phyloP scores from a whole-genome alignment of 2,888 invertebrate genomes.

The Caenorhabditis angaria region DNA sequence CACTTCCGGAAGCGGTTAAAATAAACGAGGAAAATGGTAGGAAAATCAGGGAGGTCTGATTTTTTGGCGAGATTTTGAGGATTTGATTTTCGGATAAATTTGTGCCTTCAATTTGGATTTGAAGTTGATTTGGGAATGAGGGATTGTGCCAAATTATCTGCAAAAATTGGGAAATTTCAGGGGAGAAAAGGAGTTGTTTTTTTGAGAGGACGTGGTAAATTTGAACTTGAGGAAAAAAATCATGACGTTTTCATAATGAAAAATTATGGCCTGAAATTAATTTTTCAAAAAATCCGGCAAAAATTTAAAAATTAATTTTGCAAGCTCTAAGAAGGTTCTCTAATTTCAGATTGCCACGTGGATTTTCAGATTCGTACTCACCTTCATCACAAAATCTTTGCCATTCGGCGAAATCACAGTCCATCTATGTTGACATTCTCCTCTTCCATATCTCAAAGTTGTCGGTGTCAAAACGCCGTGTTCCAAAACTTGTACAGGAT shows the following conservation, averaged over 20 bases:
- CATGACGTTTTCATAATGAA: no score
- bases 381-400: slow-evolving; percentile 20
- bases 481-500: slow-evolving; percentile 12
- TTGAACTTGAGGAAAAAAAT: no score
- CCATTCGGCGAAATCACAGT: slow-evolving; percentile 23
- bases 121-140: slow-evolving; percentile 9
- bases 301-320: no score
- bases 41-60: slow-evolving; percentile 13
- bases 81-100: slow-evolving; percentile 13
- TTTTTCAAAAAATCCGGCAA: no score
- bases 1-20: slow-evolving; percentile 19
- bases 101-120: slow-evolving; percentile 23
- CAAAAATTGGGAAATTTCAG: background rate
- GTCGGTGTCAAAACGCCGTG: slow-evolving; percentile 24
- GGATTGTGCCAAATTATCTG: slow-evolving; percentile 32
- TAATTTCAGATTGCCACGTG: background rate
- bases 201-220: no score
- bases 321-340: background rate
- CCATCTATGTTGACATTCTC: slow-evolving; percentile 35
- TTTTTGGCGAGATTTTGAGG: slow-evolving; percentile 16
- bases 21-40: slow-evolving; percentile 24
- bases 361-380: slow-evolving; percentile 5
- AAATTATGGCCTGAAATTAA: no score
- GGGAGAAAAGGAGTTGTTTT: background rate
- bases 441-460: slow-evolving; percentile 28